Conservation (phyloP, 2,113 vertebrate species). For the Anarhynchus alexandrinus region DNA sequence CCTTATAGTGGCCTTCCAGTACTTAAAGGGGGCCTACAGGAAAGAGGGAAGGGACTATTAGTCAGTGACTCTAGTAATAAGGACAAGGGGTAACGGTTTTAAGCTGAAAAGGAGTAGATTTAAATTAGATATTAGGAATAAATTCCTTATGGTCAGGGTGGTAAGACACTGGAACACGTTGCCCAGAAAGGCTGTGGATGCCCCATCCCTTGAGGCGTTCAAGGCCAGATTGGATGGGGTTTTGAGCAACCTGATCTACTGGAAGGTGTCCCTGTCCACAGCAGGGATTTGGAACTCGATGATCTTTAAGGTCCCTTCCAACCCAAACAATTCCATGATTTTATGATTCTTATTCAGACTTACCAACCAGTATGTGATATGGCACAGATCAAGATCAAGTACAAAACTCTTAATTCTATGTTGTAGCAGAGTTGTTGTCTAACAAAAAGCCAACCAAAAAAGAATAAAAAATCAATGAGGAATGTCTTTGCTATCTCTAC, state of each 20-base stretch:
- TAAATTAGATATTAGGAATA: not conserved
- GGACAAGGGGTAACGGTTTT: not conserved
- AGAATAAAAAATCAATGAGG: not conserved
- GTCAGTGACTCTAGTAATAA: no score
- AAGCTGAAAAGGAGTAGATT: not conserved
- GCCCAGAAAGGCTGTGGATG: fast-evolving
- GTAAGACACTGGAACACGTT: not conserved
- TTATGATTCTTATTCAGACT: not conserved
- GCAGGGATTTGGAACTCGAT: not conserved
- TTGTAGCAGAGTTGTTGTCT: not conserved
- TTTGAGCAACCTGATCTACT: not conserved
- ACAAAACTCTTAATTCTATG: not conserved
- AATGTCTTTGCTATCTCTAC: not conserved
- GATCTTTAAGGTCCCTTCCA: not conserved
- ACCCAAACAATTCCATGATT: not conserved
- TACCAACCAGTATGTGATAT: not conserved
- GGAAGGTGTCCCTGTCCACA: not conserved
- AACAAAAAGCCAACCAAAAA: not conserved
- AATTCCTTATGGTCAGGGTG: not conserved
- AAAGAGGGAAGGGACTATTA: not conserved
- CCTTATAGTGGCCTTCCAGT: not conserved
- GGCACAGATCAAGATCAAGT: not conserved
- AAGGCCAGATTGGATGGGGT: fast-evolving
- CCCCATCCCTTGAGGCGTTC: fast-evolving
- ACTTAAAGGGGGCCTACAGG: not conserved